Percentiles rank a stretch among this genome's conserved stretches.
Conservation (phyloP, 2,797 vertebrate genomes). For the Lagorchestes hirsutus region DNA sequence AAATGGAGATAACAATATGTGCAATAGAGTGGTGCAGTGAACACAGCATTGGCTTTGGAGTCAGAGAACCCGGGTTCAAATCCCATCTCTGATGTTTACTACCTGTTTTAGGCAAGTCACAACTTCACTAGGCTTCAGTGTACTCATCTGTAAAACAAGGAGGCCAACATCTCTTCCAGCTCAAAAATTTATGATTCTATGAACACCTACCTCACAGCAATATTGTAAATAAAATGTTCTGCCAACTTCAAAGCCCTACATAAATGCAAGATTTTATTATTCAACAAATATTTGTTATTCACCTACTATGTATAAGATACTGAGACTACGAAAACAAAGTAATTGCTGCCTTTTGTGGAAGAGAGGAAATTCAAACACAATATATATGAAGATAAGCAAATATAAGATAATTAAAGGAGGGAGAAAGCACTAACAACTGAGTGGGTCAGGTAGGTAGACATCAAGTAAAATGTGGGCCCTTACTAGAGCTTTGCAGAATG, state of each 20-base stretch:
- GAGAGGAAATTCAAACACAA: background rate
- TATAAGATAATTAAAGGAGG: background rate
- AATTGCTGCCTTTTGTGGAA: background rate
- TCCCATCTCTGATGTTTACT: background rate
- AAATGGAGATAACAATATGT: background rate
- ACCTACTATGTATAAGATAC: background rate
- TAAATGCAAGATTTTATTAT: background rate
- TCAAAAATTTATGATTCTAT: background rate
- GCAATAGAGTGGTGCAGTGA: background rate
- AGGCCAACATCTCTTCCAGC: background rate
- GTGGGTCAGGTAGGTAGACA: background rate
- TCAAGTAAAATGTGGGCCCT: background rate
- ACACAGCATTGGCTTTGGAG: background rate
- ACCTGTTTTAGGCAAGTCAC: background rate
- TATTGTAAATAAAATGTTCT: background rate
- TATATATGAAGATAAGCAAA: background rate
- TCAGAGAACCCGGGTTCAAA: background rate
- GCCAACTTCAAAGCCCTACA: background rate
- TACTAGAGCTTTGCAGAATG: background rate
- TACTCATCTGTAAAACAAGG: background rate
- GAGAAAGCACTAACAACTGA: background rate
- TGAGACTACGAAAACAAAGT: background rate
- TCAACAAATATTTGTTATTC: background rate
- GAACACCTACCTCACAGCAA: background rate
- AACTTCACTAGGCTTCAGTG: background rate